Conservation (phyloP, 2,888 invertebrate genomes). For the Arctia plantaginis region DNA sequence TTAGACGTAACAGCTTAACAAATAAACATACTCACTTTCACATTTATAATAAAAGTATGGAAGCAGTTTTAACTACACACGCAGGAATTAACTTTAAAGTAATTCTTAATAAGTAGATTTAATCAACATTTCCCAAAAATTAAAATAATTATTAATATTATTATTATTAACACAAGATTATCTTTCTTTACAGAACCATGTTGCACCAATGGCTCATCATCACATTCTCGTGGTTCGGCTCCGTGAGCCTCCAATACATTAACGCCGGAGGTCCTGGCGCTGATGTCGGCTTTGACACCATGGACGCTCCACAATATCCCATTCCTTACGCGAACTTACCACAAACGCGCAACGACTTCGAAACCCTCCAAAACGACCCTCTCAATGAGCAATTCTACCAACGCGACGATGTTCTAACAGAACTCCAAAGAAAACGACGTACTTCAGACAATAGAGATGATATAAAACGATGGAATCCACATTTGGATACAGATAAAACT, state of each 20-base stretch:
- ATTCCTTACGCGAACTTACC: slow-evolving; percentile 63
- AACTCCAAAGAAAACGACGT: slow-evolving; percentile 53
- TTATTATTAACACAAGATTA: not conserved
- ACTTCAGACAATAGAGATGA: slow-evolving; percentile 57
- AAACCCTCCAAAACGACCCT: slow-evolving; percentile 29
- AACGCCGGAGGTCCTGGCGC: slow-evolving; percentile 61
- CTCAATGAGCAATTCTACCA: slow-evolving; percentile 39
- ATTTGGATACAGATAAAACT: slow-evolving; percentile 65
- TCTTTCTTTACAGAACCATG: slow-evolving; percentile 73
- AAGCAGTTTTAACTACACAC: too few species aligned
- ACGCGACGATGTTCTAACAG: slow-evolving; percentile 37
- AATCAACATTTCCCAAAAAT: not conserved
- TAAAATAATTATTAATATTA: not conserved
- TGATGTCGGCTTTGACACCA: slow-evolving; percentile 60
- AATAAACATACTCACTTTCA: too few species aligned
- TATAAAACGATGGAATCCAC: slow-evolving; percentile 64
- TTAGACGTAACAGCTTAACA: too few species aligned
- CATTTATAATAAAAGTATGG: too few species aligned
- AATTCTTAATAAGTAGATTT: not conserved
- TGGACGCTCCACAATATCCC: slow-evolving; percentile 62
- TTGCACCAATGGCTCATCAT: slow-evolving; percentile 75
- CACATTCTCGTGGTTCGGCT: slow-evolving; percentile 72
- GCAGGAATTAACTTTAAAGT: not conserved
- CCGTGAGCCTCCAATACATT: slow-evolving; percentile 76
- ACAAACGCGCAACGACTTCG: slow-evolving; percentile 33